These are phyloP conservation scores for Sorex maritimensis DNA, from an alignment of 2,797 vertebrate species.

Conservation along the genomic window DNA sequence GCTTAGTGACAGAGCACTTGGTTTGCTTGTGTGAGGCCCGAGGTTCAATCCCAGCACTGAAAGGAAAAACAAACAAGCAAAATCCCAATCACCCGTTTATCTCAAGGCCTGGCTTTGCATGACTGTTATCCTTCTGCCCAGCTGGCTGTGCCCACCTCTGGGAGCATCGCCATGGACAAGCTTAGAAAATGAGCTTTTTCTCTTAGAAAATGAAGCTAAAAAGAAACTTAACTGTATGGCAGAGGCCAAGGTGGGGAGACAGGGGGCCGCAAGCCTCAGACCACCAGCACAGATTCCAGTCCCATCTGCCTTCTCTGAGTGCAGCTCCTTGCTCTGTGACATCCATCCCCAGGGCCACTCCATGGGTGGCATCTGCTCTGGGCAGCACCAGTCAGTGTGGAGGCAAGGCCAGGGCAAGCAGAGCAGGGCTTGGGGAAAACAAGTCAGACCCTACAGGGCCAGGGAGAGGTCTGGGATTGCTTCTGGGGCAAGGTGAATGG, in stretches of 20 bases:
- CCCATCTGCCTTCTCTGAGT: not conserved
- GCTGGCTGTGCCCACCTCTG: not conserved
- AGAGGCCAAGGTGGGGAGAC: not conserved
- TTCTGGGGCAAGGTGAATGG: not conserved
- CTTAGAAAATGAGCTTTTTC: not conserved
- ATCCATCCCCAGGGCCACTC: not conserved
- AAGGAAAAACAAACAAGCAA: too few species aligned
- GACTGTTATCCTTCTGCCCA: not conserved
- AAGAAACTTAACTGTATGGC: not conserved
- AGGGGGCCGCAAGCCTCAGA: fast-evolving
- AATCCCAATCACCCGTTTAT: too few species aligned
- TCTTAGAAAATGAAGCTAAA: not conserved
- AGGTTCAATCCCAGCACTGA: too few species aligned
- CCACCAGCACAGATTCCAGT: not conserved
- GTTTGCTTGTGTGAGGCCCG: too few species aligned
- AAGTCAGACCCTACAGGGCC: not conserved
- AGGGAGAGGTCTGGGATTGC: not conserved
- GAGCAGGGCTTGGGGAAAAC: not conserved
- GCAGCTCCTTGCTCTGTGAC: too few species aligned
- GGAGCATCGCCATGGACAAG: not conserved
- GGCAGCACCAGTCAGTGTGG: not conserved
- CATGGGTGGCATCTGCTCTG: not conserved
- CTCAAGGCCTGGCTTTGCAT: not conserved
- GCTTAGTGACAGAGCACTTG: too few species aligned
- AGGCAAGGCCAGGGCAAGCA: not conserved